A percentile compares a stretch with the other conserved stretches of the same genome.
phyloP scores from a whole-genome alignment of 2,113 vertebrate species.

The Archocentrus centrarchus region DNA sequence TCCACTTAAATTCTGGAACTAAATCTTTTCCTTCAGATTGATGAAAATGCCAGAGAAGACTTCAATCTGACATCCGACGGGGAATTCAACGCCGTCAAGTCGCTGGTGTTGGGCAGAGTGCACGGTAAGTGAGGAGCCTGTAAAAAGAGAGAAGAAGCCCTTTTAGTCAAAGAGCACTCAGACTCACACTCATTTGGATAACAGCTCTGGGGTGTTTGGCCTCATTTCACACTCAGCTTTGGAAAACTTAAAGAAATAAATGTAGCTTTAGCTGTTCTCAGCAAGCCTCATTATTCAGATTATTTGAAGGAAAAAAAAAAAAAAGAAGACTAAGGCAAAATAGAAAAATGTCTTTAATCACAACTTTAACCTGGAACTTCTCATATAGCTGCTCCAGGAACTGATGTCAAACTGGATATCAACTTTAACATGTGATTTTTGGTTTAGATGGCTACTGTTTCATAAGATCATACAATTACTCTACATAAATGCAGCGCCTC shows the following conservation, averaged over 20 bases:
- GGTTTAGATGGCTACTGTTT: background rate
- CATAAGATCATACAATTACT: background rate
- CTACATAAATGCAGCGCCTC: background rate
- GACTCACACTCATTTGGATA: background rate
- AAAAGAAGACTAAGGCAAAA: constrained; percentile 6
- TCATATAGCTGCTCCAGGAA: background rate
- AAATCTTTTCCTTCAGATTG: constrained; percentile 48
- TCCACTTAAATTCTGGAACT: background rate
- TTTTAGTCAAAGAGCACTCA: constrained; percentile 2
- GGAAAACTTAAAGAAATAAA: background rate
- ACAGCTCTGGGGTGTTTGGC: constrained; percentile 10
- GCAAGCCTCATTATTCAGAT: constrained; percentile 8
- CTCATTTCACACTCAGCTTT: background rate
- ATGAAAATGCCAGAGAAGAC: constrained; percentile 59
- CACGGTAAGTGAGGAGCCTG: constrained; percentile 40
- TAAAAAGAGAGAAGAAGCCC: background rate
- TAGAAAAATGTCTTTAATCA: background rate
- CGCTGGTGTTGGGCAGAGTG: constrained; percentile 62
- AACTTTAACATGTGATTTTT: background rate
- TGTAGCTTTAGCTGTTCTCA: background rate
- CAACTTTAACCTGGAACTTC: background rate
- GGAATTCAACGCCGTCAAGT: constrained; percentile 62
- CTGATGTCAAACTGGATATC: background rate
- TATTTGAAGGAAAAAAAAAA: background rate
- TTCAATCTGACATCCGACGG: constrained; percentile 69